Evolutionary conservation across 2,113 vertebrate genomes (phyloP), one percentile per base, ranked within the genome.

Genomic region (Nerophis ophidion): DNA sequence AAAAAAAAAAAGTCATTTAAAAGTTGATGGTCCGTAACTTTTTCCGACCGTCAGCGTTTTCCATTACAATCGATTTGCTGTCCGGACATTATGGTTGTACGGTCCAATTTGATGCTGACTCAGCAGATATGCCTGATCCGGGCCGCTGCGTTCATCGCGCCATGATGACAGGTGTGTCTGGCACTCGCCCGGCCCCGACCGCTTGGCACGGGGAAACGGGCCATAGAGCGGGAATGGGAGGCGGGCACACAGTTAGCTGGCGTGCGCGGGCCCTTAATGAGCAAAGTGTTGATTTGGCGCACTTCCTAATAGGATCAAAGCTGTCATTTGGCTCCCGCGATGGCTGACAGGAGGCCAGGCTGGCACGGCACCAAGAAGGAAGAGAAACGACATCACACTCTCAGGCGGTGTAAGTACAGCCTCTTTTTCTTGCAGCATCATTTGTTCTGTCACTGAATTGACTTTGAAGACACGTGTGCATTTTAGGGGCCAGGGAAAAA

Each of bases 261-360:
- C 81, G 57, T 72, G 78, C 70, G 82, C 74, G 52, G 70, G 65
- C 74, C 79, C 83, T 84, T 90, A 91, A 90, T 89, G 88, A 90
- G 84, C 76, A 89, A 86, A 87, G 87, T 90, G 89, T 89, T 88
- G 88, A 88, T 89, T 89, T 90, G 90, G 90, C 86, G 75, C 75
- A 26, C 76, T 81, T 86, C 87, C 88, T 90, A 89, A 90, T 88
- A 89, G 88, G 87, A 91, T 91, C 88, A 90, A 88, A 89, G 84
- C 81, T 86, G 84, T 87, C 84, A 85, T 89, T 90, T 89, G 87
- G 88, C 84, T 89, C 84, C 81, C 81, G 68, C 40, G 71, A 82
- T 84, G 82, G 86, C 82, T 88, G 85, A 86, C 85, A 89, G 86
- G 82, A 81, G 77, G 79, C 80, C 83, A 81, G 69, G 74, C 70